Evolutionary conservation across 2,888 invertebrate species (phyloP), one percentile per base, ranked within the genome.

Genomic region (Brenthis daphne): DNA sequence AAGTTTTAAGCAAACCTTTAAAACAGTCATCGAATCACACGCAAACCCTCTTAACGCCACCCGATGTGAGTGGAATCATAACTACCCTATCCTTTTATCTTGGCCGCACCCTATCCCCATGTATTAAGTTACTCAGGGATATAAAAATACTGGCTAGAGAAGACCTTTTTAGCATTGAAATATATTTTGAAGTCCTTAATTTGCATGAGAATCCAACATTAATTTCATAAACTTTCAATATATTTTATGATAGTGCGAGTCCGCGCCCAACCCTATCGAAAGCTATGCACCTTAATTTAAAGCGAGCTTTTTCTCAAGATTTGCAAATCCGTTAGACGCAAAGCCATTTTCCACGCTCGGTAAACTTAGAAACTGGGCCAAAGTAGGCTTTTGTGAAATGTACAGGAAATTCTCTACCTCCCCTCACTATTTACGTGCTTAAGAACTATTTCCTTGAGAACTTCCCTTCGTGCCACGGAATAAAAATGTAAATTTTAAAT

Each of bases 281-380:
- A 67, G 51, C 63, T 66, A 58, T 67, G 61, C 72, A 71, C 60
- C 74, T 69, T 68, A 69, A 71, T 71, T 75, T 66, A 72, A 64
- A 68, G 69, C 69, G 70, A 74, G 73, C 70, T 75, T 75, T 84
- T 85, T 80, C 81, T 81, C 80, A 81, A 85, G 84, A 83, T 84
- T 81, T 85, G 82, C 81, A 88, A 89, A 88, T 88, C 88, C 87
- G 82, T 80, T 81, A 82, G 83, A 82, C 85, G 84, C 83, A 82
- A 84, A 86, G 83, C 85, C 85, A 90, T 90, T 89, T 85, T 86
- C 86, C 85, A 85, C 87, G 89, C 84, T 88, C 87, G 82, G 87
- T 86, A 88, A 90, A 90, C 87, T 89, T 84, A 84, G 85, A 84
- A 92, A 90, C 86, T 90, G 83, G 90, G 92, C 84, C 89, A 88